A percentile compares a stretch with the other conserved stretches of the same genome.
phyloP scores from a whole-genome alignment of 2,888 invertebrate species.

The Andrena marginata region DNA sequence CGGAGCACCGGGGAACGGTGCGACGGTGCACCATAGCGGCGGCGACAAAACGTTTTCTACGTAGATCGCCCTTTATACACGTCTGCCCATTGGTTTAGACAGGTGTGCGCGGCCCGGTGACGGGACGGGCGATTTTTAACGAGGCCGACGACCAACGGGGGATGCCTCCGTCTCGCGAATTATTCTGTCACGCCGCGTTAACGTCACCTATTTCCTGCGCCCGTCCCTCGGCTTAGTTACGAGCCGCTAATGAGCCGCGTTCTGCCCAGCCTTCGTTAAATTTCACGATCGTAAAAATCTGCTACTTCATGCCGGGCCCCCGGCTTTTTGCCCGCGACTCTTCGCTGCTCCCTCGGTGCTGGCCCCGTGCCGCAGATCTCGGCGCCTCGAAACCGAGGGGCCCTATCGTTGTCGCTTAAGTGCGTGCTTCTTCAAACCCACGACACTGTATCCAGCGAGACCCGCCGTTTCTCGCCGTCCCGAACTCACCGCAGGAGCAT shows the following conservation, averaged over 20 bases:
- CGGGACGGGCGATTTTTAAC: conserved; percentile 72
- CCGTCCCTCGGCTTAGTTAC: conserved; percentile 59
- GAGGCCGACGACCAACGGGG: conserved; percentile 54
- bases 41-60: conserved; percentile 26
- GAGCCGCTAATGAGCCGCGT: conserved; percentile 79
- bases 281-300: conserved; percentile 77
- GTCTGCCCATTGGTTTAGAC: conserved; percentile 33
- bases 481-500: background rate
- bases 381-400: no score
- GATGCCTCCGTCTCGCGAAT: conserved; percentile 71
- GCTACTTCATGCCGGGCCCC: conserved; percentile 66
- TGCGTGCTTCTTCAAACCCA: background rate
- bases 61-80: conserved; percentile 20
- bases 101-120: conserved; percentile 38
- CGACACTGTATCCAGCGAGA: background rate
- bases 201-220: conserved; percentile 70
- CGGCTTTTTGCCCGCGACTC: conserved; percentile 29
- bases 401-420: no score
- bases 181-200: conserved; percentile 82
- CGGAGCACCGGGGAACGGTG: conserved; percentile 24
- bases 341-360: no score
- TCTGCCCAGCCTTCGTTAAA: conserved; percentile 70
- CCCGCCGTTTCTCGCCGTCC: background rate
- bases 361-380: no score
- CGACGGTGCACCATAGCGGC: conserved; percentile 14